A percentile compares a stretch with the other conserved stretches of the same genome.
These are phyloP conservation scores for Apteryx mantelli DNA, from an alignment of 2,113 vertebrate genomes.

Conservation along the genomic window DNA sequence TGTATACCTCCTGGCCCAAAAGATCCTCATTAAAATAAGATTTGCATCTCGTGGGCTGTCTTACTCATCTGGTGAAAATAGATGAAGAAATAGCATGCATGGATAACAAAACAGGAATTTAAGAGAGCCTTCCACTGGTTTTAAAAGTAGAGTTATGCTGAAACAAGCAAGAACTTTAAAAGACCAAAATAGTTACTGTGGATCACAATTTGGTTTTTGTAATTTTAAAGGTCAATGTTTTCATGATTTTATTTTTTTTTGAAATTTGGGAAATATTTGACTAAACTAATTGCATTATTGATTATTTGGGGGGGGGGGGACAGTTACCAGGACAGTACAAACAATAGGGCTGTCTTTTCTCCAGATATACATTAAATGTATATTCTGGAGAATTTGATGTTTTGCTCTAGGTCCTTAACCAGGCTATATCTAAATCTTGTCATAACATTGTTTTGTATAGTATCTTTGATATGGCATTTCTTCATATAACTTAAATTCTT, in stretches of 20 bases:
- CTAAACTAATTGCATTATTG: neutral
- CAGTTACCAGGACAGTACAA: neutral
- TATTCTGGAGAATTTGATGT: neutral
- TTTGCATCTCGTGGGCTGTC: neutral
- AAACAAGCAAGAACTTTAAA: neutral
- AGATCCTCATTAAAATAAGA: neutral
- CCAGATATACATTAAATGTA: neutral
- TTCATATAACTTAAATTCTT: neutral
- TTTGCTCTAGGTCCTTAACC: neutral
- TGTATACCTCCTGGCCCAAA: neutral
- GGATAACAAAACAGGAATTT: neutral
- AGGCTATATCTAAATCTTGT: neutral
- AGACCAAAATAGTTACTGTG: neutral
- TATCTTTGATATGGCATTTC: neutral
- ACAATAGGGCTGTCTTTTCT: neutral
- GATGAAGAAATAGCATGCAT: neutral
- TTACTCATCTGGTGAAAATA: neutral
- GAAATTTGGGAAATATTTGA: neutral
- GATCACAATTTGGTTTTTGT: neutral
- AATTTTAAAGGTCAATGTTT: neutral
- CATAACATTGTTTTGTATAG: neutral
- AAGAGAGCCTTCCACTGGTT: neutral
- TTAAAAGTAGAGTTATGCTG: neutral
- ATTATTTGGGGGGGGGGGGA: neutral
- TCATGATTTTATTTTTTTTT: neutral